Evolutionary conservation across 2,888 invertebrate species (phyloP), one percentile per base, ranked within the genome.

Genomic region (Lottia gigantea): DNA sequence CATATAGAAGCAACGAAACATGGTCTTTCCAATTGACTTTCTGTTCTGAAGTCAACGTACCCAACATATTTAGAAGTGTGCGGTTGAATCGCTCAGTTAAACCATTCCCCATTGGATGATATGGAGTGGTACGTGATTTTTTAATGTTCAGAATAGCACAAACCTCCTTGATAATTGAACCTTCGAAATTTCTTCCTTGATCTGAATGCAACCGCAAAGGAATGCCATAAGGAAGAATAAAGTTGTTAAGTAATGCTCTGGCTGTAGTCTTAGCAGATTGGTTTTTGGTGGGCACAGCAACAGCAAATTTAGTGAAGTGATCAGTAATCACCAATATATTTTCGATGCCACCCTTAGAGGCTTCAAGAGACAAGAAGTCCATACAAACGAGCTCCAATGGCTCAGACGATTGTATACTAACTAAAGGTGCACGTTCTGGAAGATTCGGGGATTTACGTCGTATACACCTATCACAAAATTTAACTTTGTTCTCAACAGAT

Each of bases 191-290:
- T 15, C 71, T 16, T 15, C 73, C 74, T n/a, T 73, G 71, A 40
- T 71, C 73, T 23, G 66, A 66, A 62, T 74, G 76, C 0, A 74
- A 15, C 64, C 66, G 19, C 64, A 62, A 70, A 11, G 73, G 74
- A 26, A 77, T 64, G 12, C 77, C 71, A 69, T 74, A 79, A 40
- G 71, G 70, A 1, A 68, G 65, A 25, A 77, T 47, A 19, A 71
- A 72, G 15, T 74, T 46, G 14, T 76, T 70, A 40, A 62, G 65
- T 15, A 77, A 64, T n/a, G 64, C 71, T 61, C 71, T 72, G 46
- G 78, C 76, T 47, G 73, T 71, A 16, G 72, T 73, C 55, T 70
- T 73, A 3, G 74, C 74, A 19, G 73, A 72, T 45, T 71, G 67
- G 23, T 76, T 74, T 25, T 40, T 74, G 0, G 74, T 74, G 1